Base-by-base conservation (phyloP, 2,113 vertebrate species). In the Esox niger region DNA sequence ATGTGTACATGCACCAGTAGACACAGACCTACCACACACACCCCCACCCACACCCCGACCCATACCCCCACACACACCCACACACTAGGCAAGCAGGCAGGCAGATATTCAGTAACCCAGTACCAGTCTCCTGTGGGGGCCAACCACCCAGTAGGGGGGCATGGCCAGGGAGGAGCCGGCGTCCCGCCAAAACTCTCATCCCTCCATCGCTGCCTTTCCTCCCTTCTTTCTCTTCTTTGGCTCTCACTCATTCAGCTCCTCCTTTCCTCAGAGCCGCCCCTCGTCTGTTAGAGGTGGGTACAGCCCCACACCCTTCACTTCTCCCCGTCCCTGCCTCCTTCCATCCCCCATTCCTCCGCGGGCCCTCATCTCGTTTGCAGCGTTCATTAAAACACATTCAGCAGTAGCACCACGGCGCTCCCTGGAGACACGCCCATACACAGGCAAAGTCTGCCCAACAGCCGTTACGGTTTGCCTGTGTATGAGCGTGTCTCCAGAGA, bases 341-440 rank as follows among this genome's bases (percentile, higher is more conserved):
- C 21, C 33, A 43, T 29, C 78, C 76, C 76, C 80, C 78, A 78
- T 82, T 68, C 70, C 76, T 80, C 83, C 77, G 79, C 79, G 74
- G 77, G 85, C 82, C 74, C 84, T 77, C 69, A 64, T 78, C 76
- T 72, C 69, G 33, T 72, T 73, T 61, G 68, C 75, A 67, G 73
- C 77, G 77, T 82, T 87, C 81, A 87, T 86, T 87, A 87, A 85
- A 87, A 83, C 64, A 66, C 63, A 73, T 74, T 77, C 70, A 75
- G 81, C 75, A 70, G 81, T 77, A 33, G 79, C 71, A 56, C 68
- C 72, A 79, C 76, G 33, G 79, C 71, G 59, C 68, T 72, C 82
- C 79, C 82, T 70, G 69, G 63, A 31, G 79, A 79, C 82, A 78
- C 55, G 23, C 11, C 6, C 26, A 52, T n/a, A 62, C 38, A 59